Percentiles rank a stretch among this genome's conserved stretches.
These are phyloP conservation scores for Ophiodon elongatus DNA, from an alignment of 2,113 vertebrate genomes.

Conservation along the genomic window DNA sequence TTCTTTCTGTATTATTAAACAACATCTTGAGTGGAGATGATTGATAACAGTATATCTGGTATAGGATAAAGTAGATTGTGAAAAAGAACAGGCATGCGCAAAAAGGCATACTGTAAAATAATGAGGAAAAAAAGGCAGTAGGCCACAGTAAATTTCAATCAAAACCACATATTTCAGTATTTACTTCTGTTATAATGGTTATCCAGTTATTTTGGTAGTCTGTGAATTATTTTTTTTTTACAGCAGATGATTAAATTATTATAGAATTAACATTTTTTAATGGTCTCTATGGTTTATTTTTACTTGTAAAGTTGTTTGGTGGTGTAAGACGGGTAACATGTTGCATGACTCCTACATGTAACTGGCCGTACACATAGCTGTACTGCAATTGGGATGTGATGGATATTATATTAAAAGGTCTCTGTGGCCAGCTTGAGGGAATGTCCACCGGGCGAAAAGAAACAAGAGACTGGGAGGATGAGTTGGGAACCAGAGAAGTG, in stretches of 20 bases:
- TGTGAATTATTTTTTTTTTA: conserved; percentile 17
- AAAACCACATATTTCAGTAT: background rate
- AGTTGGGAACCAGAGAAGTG: conserved; percentile 62
- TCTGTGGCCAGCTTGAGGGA: conserved; percentile 38
- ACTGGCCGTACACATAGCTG: background rate
- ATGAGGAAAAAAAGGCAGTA: background rate
- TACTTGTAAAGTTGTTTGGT: background rate
- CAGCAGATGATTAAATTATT: conserved; percentile 6
- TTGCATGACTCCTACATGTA: conserved; percentile 14
- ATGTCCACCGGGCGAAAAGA: conserved; percentile 37
- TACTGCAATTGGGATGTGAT: conserved; percentile 15
- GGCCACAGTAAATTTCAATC: background rate
- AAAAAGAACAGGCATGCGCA: conserved; percentile 16
- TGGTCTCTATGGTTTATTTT: background rate
- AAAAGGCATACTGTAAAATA: background rate
- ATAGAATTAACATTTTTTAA: conserved; percentile 1
- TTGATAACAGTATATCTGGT: conserved; percentile 51
- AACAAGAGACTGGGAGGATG: conserved; percentile 47
- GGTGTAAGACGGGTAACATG: background rate
- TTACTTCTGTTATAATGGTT: conserved; percentile 3
- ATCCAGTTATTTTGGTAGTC: background rate
- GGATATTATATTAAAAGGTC: conserved; percentile 44
- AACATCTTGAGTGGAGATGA: conserved; percentile 53
- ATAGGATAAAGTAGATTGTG: conserved; percentile 17
- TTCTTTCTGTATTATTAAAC: conserved; percentile 52